Percentiles rank a stretch among this genome's conserved stretches.
Evolutionary conservation across 2,888 invertebrate genomes (phyloP).

Genomic region (Drosophila merina): DNA sequence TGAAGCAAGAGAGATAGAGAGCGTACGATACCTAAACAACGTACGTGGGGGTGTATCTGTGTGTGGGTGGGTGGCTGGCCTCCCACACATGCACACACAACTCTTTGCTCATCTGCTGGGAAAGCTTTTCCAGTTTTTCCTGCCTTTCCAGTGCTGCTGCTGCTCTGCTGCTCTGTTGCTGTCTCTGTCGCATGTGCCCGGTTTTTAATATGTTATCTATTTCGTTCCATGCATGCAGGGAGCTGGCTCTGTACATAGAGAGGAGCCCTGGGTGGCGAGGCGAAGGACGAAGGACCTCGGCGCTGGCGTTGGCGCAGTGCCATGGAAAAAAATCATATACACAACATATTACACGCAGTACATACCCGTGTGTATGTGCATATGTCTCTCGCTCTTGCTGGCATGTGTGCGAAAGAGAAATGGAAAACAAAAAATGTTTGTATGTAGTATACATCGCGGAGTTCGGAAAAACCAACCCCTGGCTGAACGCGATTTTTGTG

Average conservation of each 20-base stretch:
- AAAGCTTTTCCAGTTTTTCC: slow-evolving; percentile 45
- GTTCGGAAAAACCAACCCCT: slow-evolving; percentile 77
- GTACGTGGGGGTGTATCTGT: slow-evolving; percentile 46
- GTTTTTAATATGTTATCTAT: slow-evolving; percentile 79
- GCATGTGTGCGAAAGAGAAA: slow-evolving; percentile 70
- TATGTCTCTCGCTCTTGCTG: slow-evolving; percentile 54
- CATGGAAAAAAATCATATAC: slow-evolving; percentile 63
- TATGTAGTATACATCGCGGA: slow-evolving; percentile 52
- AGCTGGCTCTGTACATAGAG: slow-evolving; percentile 61
- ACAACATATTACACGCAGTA: slow-evolving; percentile 69
- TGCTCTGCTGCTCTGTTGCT: slow-evolving; percentile 34
- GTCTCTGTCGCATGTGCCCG: slow-evolving; percentile 71
- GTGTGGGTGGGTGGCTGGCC: slow-evolving; percentile 40
- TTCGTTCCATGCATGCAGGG: slow-evolving; percentile 70
- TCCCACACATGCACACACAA: slow-evolving; percentile 67
- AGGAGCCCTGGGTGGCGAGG: background rate
- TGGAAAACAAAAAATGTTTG: slow-evolving; percentile 55
- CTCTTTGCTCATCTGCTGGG: slow-evolving; percentile 69
- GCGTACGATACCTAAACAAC: slow-evolving; percentile 45
- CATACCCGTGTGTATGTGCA: slow-evolving; percentile 26
- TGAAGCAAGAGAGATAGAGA: background rate
- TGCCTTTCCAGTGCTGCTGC: slow-evolving; percentile 59
- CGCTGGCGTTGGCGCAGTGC: slow-evolving; percentile 53
- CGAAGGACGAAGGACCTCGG: slow-evolving; percentile 18
- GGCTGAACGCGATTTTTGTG: slow-evolving; percentile 59